Percentiles rank a stretch among this genome's conserved stretches.
Evolutionary conservation across 2,888 invertebrate genomes (phyloP).

Genomic region (Crepidodera aurea): DNA sequence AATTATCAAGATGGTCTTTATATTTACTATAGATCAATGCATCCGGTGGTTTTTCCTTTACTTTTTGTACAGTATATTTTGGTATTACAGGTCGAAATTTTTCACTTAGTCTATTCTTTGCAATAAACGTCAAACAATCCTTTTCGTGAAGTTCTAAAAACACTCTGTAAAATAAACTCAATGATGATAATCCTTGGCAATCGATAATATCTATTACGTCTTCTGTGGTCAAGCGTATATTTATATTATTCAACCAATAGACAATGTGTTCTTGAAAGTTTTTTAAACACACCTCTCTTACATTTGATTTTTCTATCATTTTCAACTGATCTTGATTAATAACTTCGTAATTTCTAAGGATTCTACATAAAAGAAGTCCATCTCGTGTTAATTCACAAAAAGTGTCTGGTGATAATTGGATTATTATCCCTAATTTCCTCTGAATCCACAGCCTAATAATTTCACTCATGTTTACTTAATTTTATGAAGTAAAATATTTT

Average conservation of each 20-base stretch:
- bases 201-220: conserved; percentile 64
- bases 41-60: conserved; percentile 15
- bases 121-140: conserved; percentile 55
- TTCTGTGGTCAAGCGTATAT: conserved; percentile 61
- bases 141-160: conserved; percentile 69
- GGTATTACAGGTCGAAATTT: conserved; percentile 49
- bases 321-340: conserved; percentile 67
- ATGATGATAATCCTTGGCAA: conserved; percentile 63
- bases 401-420: conserved; percentile 65
- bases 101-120: conserved; percentile 38
- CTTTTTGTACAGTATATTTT: conserved; percentile 56
- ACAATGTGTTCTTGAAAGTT: conserved; percentile 64
- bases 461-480: conserved; percentile 49
- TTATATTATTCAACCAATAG: conserved; percentile 65
- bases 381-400: conserved; percentile 68
- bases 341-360: conserved; percentile 68
- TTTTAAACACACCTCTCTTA: conserved; percentile 46
- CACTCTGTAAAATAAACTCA: conserved; percentile 69
- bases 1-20: conserved; percentile 62
- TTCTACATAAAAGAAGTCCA: conserved; percentile 66
- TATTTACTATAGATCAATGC: conserved; percentile 42
- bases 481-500: too few species aligned
- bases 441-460: conserved; percentile 69
- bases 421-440: conserved; percentile 64
- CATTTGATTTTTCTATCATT: conserved; percentile 58